Evolutionary conservation across 2,888 invertebrate species (phyloP), one percentile per base, ranked within the genome.

Genomic region (Drosophila anomelani): DNA sequence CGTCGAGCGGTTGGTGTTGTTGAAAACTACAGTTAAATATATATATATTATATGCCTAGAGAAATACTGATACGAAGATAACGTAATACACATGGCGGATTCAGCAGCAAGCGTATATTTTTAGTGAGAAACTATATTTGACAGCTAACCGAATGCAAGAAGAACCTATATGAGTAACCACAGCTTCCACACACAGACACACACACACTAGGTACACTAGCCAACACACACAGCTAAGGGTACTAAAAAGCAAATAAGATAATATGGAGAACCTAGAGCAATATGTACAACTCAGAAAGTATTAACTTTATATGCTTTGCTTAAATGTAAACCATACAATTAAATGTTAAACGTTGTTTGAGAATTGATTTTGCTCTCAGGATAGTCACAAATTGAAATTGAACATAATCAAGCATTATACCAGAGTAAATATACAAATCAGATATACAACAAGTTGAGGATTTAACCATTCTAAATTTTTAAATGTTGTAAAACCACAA

Each of bases 11-110:
- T 68, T 68, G 78, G 79, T 82, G 76, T 85, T 85, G 80, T 82
- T 78, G 46, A 78, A 79, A 77, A 77, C 36, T 75, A 82, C 66
- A 82, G 81, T 80, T 82, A 78, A 75, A 79, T 80, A 80, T 47
- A 51, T 66, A 70, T 66, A 70, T 55, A 69, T 58, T 61, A 55
- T 53, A 76, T 60, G 57, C 57, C 66, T 77, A 77, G 55, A 56
- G 54, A 44, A 69, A 47, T 70, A 70, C 67, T 57, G 67, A 68
- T 71, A 71, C 32, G 32, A 70, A 41, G 55, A 32, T 69, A 34
- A 67, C 29, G 36, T 70, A 76, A 36, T 15, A 34, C 64, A 67
- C 57, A 67, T 46, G 61, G 49, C 70, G 32, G 56, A 71, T 57
- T 70, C 47, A 36, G 55, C 70, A 71, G 70, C 67, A 57, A 67